Conservation (phyloP, 2,797 vertebrate genomes). For the Buceros bicornis region DNA sequence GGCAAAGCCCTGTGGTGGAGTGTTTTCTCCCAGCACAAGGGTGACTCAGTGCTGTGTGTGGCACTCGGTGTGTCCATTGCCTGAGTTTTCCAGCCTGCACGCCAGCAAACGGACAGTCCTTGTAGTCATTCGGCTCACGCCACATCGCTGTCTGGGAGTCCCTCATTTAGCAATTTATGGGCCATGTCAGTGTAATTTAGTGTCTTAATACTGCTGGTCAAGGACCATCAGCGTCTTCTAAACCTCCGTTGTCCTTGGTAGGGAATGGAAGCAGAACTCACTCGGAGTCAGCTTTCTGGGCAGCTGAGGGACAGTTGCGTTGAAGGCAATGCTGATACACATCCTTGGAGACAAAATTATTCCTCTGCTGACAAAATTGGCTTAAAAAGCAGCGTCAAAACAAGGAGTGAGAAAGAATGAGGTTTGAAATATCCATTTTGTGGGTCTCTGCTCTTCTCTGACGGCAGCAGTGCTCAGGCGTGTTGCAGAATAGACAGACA, state of each 20-base stretch:
- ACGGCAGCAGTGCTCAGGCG: neutral
- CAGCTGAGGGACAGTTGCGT: constrained; percentile 1
- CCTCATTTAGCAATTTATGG: constrained; percentile 79
- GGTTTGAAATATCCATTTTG: neutral
- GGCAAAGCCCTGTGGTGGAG: neutral
- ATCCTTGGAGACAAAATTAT: neutral
- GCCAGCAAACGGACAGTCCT: neutral
- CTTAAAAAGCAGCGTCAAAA: constrained; percentile 1
- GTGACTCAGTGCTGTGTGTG: accelerated
- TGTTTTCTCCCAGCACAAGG: neutral
- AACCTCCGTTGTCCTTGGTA: constrained; percentile 70
- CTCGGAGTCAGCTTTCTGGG: constrained; percentile 15
- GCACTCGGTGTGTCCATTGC: accelerated
- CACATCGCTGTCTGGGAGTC: constrained; percentile 56
- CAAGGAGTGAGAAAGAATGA: neutral
- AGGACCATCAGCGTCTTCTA: constrained; percentile 74
- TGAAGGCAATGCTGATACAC: neutral
- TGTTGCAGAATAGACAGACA: neutral
- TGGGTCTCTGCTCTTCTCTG: neutral
- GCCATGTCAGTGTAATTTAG: constrained; percentile 74
- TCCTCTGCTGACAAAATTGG: neutral
- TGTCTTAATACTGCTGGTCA: constrained; percentile 76
- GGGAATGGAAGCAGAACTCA: constrained; percentile 62
- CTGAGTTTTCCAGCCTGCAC: neutral
- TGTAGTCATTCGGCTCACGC: constrained; percentile 41